Conservation (phyloP, 2,113 vertebrate species). For the Synodontis membranacea region DNA sequence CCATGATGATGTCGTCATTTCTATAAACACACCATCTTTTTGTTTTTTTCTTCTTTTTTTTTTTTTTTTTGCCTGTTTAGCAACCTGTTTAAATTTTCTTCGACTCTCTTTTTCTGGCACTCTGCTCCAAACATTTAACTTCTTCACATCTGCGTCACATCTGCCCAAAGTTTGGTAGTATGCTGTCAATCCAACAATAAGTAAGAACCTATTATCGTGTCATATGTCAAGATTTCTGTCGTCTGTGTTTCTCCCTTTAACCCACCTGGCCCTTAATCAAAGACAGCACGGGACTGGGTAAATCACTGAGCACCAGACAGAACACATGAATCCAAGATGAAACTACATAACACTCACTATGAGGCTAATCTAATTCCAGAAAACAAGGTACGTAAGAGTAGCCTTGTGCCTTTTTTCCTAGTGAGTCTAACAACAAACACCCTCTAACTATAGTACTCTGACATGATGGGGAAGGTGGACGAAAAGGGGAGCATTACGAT, state of each 20-base stretch:
- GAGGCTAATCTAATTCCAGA: not conserved
- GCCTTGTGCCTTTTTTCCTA: not conserved
- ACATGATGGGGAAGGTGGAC: not conserved
- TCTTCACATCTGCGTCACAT: slow-evolving; percentile 24
- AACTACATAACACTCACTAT: not conserved
- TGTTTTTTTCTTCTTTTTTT: too few relatives aligned
- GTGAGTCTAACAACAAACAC: not conserved
- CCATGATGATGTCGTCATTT: not conserved
- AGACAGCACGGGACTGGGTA: slow-evolving; percentile 12
- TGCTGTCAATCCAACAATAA: slow-evolving; percentile 30
- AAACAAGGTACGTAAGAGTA: not conserved
- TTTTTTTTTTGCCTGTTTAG: slow-evolving; percentile 12
- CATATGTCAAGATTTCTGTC: slow-evolving; percentile 27
- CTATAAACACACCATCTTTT: not conserved
- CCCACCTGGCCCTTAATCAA: slow-evolving; percentile 43
- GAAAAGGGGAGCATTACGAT: not conserved
- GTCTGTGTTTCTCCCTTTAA: slow-evolving; percentile 39
- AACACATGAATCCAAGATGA: slow-evolving; percentile 11
- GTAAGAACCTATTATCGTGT: slow-evolving; percentile 45
- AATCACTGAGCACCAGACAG: slow-evolving; percentile 11
- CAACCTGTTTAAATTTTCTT: slow-evolving; percentile 19
- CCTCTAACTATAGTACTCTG: not conserved
- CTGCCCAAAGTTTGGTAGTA: not conserved
- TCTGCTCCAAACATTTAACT: slow-evolving; percentile 10
- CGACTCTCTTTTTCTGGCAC: not conserved